phyloP scores from a whole-genome alignment of 2,113 vertebrate genomes.

The Micronisus gabar region DNA sequence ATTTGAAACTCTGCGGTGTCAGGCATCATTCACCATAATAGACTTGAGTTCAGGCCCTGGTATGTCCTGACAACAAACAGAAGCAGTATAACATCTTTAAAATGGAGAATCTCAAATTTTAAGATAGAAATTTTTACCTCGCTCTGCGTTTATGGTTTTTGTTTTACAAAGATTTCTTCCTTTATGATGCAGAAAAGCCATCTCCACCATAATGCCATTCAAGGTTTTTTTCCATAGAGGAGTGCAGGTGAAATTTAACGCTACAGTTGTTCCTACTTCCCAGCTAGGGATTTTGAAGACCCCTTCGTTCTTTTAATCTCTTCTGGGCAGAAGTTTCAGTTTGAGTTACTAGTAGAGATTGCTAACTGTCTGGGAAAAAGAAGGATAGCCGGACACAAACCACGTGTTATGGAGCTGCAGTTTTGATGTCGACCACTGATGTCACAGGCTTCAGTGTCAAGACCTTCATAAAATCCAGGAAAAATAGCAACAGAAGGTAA shows the following conservation, averaged over 20 bases:
- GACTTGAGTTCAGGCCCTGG: not conserved
- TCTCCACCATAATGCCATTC: not conserved
- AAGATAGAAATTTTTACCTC: not conserved
- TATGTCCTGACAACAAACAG: not conserved
- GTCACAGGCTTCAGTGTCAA: not conserved
- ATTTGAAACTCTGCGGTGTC: not conserved
- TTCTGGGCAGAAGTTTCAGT: not conserved
- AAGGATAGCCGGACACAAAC: not conserved
- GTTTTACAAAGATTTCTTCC: not conserved
- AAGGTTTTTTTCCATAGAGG: not conserved
- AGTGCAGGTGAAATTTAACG: not conserved
- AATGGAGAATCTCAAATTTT: not conserved
- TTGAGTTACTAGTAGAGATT: not conserved
- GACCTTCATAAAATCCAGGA: not conserved
- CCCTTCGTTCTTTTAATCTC: not conserved
- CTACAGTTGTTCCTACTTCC: not conserved
- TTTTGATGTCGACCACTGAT: not conserved
- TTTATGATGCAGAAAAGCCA: not conserved
- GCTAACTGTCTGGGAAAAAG: not conserved
- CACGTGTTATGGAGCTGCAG: not conserved
- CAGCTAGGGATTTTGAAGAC: not conserved
- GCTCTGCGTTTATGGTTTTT: not conserved
- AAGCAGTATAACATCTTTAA: not conserved
- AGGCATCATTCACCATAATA: not conserved
- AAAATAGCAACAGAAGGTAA: not conserved